Conservation (phyloP, 2,113 vertebrate species). For the Oncorhynchus keta region DNA sequence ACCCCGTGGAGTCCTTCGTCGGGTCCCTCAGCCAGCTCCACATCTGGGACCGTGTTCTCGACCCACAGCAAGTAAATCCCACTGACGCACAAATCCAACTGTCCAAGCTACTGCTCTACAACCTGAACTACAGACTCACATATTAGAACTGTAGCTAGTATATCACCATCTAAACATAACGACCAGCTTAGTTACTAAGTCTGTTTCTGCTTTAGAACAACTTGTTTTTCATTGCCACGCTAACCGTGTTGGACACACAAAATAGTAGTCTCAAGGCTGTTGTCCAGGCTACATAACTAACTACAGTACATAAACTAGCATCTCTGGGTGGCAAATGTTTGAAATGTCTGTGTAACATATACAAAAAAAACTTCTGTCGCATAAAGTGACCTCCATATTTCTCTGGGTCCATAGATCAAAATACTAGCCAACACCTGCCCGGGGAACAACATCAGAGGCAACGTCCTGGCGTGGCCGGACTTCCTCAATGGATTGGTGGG, state of each 20-base stretch:
- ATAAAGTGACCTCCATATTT: background rate
- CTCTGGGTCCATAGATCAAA: constrained; percentile 78
- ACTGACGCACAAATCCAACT: background rate
- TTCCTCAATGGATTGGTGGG: constrained; percentile 88
- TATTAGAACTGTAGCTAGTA: background rate
- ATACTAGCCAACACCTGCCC: constrained; percentile 89
- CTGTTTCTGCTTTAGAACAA: background rate
- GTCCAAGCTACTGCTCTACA: too few relatives aligned
- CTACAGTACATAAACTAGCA: too few relatives aligned
- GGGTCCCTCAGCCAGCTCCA: constrained; percentile 95
- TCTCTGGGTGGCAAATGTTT: too few relatives aligned
- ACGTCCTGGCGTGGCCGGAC: constrained; percentile 94
- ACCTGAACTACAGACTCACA: too few relatives aligned
- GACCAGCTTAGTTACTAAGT: too few relatives aligned
- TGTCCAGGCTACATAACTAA: background rate
- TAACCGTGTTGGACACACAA: too few relatives aligned
- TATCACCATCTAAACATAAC: too few relatives aligned
- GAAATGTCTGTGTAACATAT: too few relatives aligned
- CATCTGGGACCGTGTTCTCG: constrained; percentile 92
- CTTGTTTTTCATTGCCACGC: too few relatives aligned
- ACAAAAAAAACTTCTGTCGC: background rate
- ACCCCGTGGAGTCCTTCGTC: constrained; percentile 95
- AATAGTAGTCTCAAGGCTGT: background rate
- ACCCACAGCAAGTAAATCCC: constrained; percentile 84
- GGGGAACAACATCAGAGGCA: constrained; percentile 81